Percentiles rank a stretch among this genome's conserved stretches.
These are phyloP conservation scores for Acanthoscelides obtectus DNA, from an alignment of 2,888 invertebrate species.

Conservation along the genomic window DNA sequence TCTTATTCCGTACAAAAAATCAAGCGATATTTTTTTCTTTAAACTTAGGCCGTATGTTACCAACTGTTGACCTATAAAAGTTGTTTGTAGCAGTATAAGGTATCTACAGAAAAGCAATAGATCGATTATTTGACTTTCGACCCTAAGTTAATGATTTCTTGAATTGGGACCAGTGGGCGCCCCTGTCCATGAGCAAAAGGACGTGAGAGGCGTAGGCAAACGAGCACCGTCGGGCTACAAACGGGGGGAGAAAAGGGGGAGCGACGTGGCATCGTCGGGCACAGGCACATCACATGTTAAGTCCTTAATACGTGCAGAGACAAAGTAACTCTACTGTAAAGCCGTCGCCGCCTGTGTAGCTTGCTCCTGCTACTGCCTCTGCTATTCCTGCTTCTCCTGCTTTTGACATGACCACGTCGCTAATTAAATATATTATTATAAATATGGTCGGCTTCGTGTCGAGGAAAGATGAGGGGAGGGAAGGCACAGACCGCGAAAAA, in stretches of 20 bases:
- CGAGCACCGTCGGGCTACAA: conserved; percentile 6
- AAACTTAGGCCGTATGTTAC: too few relatives aligned
- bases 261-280: conserved; percentile 31
- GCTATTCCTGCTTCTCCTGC: conserved; percentile 27
- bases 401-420: conserved; percentile 44
- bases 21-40: too few relatives aligned
- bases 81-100: too few relatives aligned
- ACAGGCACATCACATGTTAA: conserved; percentile 39
- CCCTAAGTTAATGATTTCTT: too few relatives aligned
- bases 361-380: neutral
- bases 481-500: conserved; percentile 31
- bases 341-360: conserved; percentile 24
- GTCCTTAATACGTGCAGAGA: conserved; percentile 39
- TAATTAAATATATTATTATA: conserved; percentile 47
- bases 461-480: conserved; percentile 4
- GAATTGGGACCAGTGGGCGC: too few relatives aligned
- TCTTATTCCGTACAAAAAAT: too few relatives aligned
- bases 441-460: conserved; percentile 36
- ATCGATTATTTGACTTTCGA: too few relatives aligned
- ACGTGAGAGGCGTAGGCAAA: neutral
- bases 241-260: conserved; percentile 22
- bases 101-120: too few relatives aligned
- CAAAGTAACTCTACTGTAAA: conserved; percentile 46
- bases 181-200: neutral
- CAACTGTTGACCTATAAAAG: too few relatives aligned